Conservation (phyloP, 2,888 invertebrate species). For the Dioctria linearis region DNA sequence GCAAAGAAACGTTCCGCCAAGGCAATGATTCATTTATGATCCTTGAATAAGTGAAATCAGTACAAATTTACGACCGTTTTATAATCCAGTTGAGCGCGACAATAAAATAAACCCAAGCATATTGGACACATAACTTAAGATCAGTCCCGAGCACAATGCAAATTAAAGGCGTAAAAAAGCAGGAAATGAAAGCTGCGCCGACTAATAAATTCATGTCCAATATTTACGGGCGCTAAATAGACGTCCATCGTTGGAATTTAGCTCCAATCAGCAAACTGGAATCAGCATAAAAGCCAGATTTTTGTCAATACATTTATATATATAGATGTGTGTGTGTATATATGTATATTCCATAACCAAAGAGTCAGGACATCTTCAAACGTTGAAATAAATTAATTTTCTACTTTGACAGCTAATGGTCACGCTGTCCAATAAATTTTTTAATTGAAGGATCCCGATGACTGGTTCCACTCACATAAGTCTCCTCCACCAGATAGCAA, state of each 20-base stretch:
- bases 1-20: background rate
- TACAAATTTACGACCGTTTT: constrained; percentile 32
- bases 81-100: constrained; percentile 13
- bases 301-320: background rate
- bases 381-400: constrained; percentile 34
- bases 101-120: constrained; percentile 15
- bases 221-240: constrained; percentile 43
- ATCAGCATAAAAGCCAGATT: background rate
- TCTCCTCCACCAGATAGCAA: background rate
- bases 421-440: constrained; percentile 27
- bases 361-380: background rate
- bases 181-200: constrained; percentile 21
- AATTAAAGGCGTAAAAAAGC: background rate
- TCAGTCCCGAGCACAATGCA: constrained; percentile 13
- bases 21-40: constrained; percentile 37
- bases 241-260: background rate
- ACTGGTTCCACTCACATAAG: background rate
- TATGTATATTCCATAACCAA: background rate
- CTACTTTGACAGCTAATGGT: constrained; percentile 8
- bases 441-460: constrained; percentile 14
- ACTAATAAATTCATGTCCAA: constrained; percentile 14
- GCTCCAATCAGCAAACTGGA: constrained; percentile 10
- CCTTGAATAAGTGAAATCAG: constrained; percentile 15
- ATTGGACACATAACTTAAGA: constrained; percentile 31
- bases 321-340: no score